phyloP scores from a whole-genome alignment of 2,113 vertebrate genomes.

The Pluvianellus socialis region DNA sequence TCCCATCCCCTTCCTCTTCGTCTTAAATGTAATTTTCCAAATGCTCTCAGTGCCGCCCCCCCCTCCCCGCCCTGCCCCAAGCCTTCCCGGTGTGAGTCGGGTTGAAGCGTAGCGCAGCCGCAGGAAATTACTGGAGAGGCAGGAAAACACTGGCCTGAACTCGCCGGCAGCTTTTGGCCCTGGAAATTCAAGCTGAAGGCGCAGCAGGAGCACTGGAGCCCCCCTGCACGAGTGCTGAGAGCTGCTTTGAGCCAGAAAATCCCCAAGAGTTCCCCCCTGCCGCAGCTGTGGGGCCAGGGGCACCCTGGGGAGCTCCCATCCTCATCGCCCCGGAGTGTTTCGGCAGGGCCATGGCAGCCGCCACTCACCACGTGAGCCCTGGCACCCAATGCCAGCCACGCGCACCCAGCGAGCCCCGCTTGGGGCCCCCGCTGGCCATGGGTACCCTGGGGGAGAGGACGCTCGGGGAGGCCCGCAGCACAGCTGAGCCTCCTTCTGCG shows the following conservation, averaged over 20 bases:
- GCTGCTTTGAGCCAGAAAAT: neutral
- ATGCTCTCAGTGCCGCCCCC: neutral
- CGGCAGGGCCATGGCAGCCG: neutral
- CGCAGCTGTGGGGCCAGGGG: fast-evolving
- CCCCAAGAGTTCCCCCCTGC: fast-evolving
- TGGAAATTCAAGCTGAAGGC: neutral
- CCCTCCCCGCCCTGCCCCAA: too few relatives aligned
- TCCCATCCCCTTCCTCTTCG: slow-evolving; percentile 22
- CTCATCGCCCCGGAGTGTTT: fast-evolving
- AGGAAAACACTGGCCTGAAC: neutral
- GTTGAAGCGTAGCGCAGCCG: neutral
- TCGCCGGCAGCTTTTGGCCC: neutral
- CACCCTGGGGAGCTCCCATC: neutral
- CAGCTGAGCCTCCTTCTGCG: neutral
- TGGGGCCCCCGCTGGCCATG: fast-evolving
- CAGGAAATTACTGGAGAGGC: neutral
- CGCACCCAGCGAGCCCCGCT: fast-evolving
- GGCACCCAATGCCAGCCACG: neutral
- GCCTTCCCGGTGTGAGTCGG: neutral
- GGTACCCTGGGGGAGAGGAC: fast-evolving
- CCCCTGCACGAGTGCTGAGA: fast-evolving
- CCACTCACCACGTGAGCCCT: neutral
- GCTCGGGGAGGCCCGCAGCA: fast-evolving
- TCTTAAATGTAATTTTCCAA: slow-evolving; percentile 14
- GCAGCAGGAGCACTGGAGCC: neutral